These are phyloP conservation scores for Eumaeus atala DNA, from an alignment of 1,140 invertebrate species.

Conservation along the genomic window DNA sequence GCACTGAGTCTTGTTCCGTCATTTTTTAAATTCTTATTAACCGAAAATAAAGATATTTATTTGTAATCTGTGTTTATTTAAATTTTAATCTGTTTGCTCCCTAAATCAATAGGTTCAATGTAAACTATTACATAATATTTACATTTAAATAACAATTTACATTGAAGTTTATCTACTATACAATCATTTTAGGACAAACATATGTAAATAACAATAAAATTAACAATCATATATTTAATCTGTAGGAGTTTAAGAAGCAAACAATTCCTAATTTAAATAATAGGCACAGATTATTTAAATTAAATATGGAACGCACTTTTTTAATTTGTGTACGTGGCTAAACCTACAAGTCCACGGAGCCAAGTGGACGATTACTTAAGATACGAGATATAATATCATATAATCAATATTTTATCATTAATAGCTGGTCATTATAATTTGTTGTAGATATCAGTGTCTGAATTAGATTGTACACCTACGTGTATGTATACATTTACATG, in stretches of 20 bases:
- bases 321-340: conserved; percentile 19
- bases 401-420: conserved; percentile 51
- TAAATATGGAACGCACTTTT: conserved; percentile 2
- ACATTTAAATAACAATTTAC: too few species aligned
- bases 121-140: too few species aligned
- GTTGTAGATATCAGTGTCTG: conserved; percentile 22
- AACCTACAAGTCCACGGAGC: conserved; percentile 37
- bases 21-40: conserved; percentile 25
- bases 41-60: background rate
- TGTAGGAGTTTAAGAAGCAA: background rate
- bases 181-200: too few species aligned
- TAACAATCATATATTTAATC: too few species aligned
- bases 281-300: background rate
- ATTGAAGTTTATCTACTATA: too few species aligned
- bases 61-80: background rate
- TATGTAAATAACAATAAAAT: too few species aligned
- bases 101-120: too few species aligned
- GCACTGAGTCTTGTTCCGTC: conserved; percentile 43
- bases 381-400: conserved; percentile 32
- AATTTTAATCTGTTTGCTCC: too few species aligned
- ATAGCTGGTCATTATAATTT: conserved; percentile 43
- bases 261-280: background rate
- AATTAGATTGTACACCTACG: background rate
- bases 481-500: too few species aligned
- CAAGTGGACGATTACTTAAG: conserved; percentile 34